Evolutionary conservation across 2,113 vertebrate species (phyloP).

Genomic region (Eurystomus gularis): DNA sequence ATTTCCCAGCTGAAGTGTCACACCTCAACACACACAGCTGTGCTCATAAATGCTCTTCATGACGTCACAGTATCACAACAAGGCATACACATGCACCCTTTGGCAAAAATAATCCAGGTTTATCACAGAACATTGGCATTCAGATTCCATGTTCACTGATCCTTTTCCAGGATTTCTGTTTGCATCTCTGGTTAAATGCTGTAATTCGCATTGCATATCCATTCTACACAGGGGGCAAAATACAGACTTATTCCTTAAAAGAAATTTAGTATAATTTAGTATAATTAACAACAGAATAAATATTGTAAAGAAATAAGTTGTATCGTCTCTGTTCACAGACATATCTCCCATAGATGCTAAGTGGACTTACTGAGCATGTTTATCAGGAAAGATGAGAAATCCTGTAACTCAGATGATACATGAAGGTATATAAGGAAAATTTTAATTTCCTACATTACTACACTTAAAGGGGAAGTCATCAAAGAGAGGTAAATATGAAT

Average conservation of each 20-base stretch:
- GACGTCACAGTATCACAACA: rapidly evolving
- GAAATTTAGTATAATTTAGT: background rate
- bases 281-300: background rate
- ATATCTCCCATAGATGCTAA: background rate
- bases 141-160: background rate
- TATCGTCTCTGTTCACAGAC: background rate
- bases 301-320: background rate
- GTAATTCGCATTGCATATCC: background rate
- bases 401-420: background rate
- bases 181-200: background rate
- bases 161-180: background rate
- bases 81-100: background rate
- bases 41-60: background rate
- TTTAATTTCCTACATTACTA: constrained; percentile 7
- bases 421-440: background rate
- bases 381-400: background rate
- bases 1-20: constrained; percentile 26
- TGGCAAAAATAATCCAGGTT: background rate
- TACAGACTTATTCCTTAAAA: background rate
- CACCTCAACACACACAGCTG: background rate
- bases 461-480: background rate
- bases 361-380: background rate
- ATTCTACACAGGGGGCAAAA: background rate
- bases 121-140: background rate
- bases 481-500: background rate